Conservation (phyloP, 2,113 vertebrate genomes). For the Synchiropus splendidus region DNA sequence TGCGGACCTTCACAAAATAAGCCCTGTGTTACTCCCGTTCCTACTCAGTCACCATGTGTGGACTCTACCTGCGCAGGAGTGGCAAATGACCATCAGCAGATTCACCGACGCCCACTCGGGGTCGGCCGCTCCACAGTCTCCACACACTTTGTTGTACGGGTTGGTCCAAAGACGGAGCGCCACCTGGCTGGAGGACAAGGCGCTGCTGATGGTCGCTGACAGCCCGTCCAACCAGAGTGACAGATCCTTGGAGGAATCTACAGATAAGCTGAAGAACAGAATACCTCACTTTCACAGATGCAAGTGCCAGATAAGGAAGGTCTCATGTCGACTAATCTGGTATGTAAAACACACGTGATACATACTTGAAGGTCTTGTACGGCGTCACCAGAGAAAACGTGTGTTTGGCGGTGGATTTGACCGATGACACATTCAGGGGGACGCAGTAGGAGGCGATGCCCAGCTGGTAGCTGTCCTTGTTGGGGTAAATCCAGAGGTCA, state of each 20-base stretch:
- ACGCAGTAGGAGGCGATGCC: constrained; percentile 59
- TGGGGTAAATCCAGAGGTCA: constrained; percentile 65
- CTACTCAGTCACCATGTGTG: not conserved
- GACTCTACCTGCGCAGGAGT: constrained; percentile 60
- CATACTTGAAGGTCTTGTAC: constrained; percentile 67
- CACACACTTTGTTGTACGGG: constrained; percentile 64
- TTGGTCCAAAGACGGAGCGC: constrained; percentile 57
- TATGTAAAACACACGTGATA: too few species aligned
- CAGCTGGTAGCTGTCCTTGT: constrained; percentile 60
- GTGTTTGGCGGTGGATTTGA: constrained; percentile 53
- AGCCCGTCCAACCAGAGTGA: constrained; percentile 49
- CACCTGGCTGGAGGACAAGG: constrained; percentile 66
- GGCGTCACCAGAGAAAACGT: constrained; percentile 62
- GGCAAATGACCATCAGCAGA: constrained; percentile 67
- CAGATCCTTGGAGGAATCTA: constrained; percentile 58
- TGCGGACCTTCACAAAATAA: constrained; percentile 48
- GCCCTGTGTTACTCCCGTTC: not conserved
- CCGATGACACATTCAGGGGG: constrained; percentile 57
- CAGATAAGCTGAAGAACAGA: constrained; percentile 31
- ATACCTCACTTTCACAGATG: too few species aligned
- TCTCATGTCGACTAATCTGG: too few species aligned
- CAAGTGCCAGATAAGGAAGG: not conserved
- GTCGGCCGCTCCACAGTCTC: constrained; percentile 54
- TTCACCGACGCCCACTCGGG: constrained; percentile 73
- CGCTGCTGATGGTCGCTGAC: constrained; percentile 44